Evolutionary conservation across 2,888 invertebrate genomes (phyloP), one percentile per base, ranked within the genome.

Genomic region (Tipula confusa): DNA sequence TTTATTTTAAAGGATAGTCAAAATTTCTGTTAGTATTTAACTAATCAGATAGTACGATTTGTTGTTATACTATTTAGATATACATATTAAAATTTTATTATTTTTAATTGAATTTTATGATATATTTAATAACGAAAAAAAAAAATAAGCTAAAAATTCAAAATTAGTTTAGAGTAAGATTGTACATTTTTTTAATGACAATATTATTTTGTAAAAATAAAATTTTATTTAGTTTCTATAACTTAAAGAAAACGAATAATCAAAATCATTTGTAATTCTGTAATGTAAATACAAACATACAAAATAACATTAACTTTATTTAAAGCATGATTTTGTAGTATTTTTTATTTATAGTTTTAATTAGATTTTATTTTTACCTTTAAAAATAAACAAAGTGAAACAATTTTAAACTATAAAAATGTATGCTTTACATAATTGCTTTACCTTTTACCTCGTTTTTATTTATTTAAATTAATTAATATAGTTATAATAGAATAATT

Each of bases 401-500:
- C 18, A 64, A 9, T 24, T 9, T 24, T 64, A 64, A 64, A 64
- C 64, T 24, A 64, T 64, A 18, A 24, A 15, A 48, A 64, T 64
- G 6, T 64, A 64, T 64, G 64, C 24, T 64, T 64, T 64, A 64
- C 64, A 24, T 64, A 64, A 64, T 64, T 64, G 64, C 24, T 64
- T 64, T 24, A 64, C 64, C 64, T 64, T 64, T 64, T 64, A 64
- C 64, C 64, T 64, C 24, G 18, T 64, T 64, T 36, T 43, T 15
- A 64, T 64, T 64, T 64, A 64, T 64, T 64, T 64, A 24, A 64
- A 64, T 64, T 43, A 43, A 43, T 43, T 64, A 64, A 64, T 64
- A 64, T 64, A 64, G 24, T 64, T 7, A 64, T 24, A 64, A 24
- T 64, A 64, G 64, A 64, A 64, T 64, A 64, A 64, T 64, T 64